Evolutionary conservation across 2,888 invertebrate species (phyloP), one percentile per base, ranked within the genome.

Genomic region (Apamea sordens): DNA sequence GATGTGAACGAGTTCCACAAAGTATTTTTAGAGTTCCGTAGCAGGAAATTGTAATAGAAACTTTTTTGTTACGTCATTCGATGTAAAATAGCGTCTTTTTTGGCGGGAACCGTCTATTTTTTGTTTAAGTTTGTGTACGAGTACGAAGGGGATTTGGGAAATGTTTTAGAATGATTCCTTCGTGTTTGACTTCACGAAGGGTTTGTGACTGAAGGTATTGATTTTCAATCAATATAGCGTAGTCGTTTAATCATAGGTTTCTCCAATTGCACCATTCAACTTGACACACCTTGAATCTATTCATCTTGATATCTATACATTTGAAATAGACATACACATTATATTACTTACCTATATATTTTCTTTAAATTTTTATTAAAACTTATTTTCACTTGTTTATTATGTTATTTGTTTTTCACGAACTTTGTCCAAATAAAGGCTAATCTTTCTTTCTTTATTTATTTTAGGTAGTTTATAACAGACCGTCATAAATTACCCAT

Each of bases 31-130:
- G 80, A 75, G 80, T 83, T 81, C 80, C 64, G 65, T 74, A 83
- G 78, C 86, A 88, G 86, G 86, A 79, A 83, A 88, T 75, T 73
- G 84, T 78, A 80, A 85, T 82, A 85, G 77, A 87, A 88, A 87
- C 86, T 86, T 88, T 88, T 80, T 80, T 88, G 80, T 79, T 64
- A 70, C 70, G 77, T 85, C 86, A 80, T 88, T 76, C 50, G 18
- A 82, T 77, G 77, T 69, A 82, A 79, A 79, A 85, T 77, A 73
- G 80, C 77, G 65, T 47, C 50, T 63, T 64, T 83, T 76, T 84
- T 73, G 75, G 80, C 65, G 71, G 67, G 65, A 75, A 84, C 8
- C 44, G 63, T 24, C 53, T 44, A 64, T 74, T 72, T 59, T 68
- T 73, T 77, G 70, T 75, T 78, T 50, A 3, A 67, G 73, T 47